A percentile compares a stretch with the other conserved stretches of the same genome.
Evolutionary conservation across 2,797 vertebrate genomes (phyloP).

Genomic region (Gouania willdenowi): DNA sequence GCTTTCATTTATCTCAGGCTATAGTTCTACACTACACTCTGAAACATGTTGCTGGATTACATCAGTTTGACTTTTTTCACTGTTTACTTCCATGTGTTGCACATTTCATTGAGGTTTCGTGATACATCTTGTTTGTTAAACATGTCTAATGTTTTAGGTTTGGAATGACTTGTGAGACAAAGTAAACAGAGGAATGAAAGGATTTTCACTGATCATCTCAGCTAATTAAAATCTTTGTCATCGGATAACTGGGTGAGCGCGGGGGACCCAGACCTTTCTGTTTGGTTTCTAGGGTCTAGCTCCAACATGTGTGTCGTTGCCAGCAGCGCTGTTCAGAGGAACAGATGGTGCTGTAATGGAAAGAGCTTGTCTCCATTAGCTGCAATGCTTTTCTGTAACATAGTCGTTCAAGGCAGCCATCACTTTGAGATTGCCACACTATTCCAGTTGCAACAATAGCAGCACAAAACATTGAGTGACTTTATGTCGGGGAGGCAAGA

Average conservation of each 20-base stretch:
- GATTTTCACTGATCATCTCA: conserved; percentile 21
- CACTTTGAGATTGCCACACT: conserved; percentile 34
- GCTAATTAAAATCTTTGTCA: conserved; percentile 45
- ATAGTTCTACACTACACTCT: neutral
- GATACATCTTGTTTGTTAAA: too few species aligned
- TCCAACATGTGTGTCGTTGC: conserved; percentile 63
- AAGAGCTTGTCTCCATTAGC: conserved; percentile 72
- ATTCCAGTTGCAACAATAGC: conserved; percentile 25
- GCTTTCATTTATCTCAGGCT: conserved; percentile 36
- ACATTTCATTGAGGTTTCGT: too few species aligned
- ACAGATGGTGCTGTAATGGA: conserved; percentile 71
- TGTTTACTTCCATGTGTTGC: too few species aligned
- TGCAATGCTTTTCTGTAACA: conserved; percentile 41
- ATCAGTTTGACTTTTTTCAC: neutral
- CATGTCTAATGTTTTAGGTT: too few species aligned
- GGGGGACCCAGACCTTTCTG: conserved; percentile 35
- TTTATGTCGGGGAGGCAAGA: conserved; percentile 10
- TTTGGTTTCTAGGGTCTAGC: conserved; percentile 42
- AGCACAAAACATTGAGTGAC: conserved; percentile 14
- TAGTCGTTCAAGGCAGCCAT: conserved; percentile 43
- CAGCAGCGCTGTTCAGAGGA: conserved; percentile 45
- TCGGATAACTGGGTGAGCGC: conserved; percentile 30
- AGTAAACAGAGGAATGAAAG: conserved; percentile 13
- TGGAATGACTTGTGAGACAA: too few species aligned
- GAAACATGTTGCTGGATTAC: neutral